Evolutionary conservation across 2,797 vertebrate species (phyloP), one percentile per base, ranked within the genome.

Genomic region (Leucoraja ocellata): DNA sequence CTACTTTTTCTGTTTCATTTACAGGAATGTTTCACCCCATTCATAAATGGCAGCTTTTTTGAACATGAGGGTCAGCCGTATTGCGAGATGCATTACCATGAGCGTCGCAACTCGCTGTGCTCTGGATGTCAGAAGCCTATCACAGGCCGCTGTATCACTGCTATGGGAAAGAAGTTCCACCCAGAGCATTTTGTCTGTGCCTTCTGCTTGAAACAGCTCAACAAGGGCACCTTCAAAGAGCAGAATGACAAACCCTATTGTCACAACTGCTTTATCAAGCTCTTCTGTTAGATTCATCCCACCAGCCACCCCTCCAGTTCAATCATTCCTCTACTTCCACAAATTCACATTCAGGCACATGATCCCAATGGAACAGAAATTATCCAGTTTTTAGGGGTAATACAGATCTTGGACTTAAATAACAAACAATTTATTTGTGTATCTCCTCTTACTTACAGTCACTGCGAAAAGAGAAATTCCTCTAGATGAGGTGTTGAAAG

Each of bases 181-280:
- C 99, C 99, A 0, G 99, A 99, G 97, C 99, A 99, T 96, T 99
- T 99, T 88, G 98, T 99, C 94, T 99, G 99, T 80, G 99, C 99
- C 96, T 99, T 99, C 96, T 99, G 99, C 95, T 98, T 99, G 95
- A 99, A 99, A 95, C 99, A 99, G 94, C 98, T 99, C 95, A 99
- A 99, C 97, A 99, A 99, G 96, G 99, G 99, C 96, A 99, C 99
- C 95, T 99, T 99, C 96, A 99, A 99, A 95, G 99, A 99, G 96
- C 98, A 99, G 94, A 99, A 99, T 0, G 98, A 99, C 97, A 99
- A 99, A 95, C 99, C 99, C 13, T 99, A 99, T 96, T 99, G 99
- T 95, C 98, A 99, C 95, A 98, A 97, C 96, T 99, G 98, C 97
- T 99, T 99, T 94, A 93, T 99, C 95, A 99, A 99, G 96, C 98